Conservation (phyloP, 2,797 vertebrate species). For the Novumbra hubbsi region DNA sequence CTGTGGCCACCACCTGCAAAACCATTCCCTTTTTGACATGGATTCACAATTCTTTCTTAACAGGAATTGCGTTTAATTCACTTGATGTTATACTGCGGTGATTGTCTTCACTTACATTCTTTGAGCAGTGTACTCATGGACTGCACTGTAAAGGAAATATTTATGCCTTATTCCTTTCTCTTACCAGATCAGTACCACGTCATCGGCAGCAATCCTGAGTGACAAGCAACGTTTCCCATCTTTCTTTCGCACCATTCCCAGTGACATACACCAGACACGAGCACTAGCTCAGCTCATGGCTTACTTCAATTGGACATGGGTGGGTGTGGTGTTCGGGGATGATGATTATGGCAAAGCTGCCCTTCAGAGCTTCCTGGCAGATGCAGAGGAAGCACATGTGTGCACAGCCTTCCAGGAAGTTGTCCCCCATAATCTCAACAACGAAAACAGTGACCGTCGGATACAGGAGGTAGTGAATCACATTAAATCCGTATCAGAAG, state of each 20-base stretch:
- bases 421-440: conserved; percentile 49
- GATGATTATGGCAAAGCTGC: conserved; percentile 67
- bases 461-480: conserved; percentile 40
- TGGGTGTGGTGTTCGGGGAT: conserved; percentile 66
- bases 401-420: conserved; percentile 61
- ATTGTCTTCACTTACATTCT: no score
- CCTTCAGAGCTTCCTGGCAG: conserved; percentile 53
- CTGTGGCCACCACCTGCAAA: no score
- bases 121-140: no score
- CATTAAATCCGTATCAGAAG: conserved; percentile 49
- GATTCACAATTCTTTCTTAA: no score
- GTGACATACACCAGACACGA: conserved; percentile 63
- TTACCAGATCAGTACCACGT: conserved; percentile 62
- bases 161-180: no score
- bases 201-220: conserved; percentile 63
- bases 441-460: neutral
- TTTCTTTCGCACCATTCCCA: conserved; percentile 68
- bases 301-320: conserved; percentile 64
- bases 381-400: conserved; percentile 46
- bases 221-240: conserved; percentile 58
- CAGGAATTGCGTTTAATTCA: no score
- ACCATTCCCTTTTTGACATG: no score
- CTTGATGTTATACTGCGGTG: no score
- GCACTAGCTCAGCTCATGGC: conserved; percentile 58
- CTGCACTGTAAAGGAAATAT: neutral